Evolutionary conservation across 2,113 vertebrate species (phyloP).

Genomic region (Myiagra hebetior): DNA sequence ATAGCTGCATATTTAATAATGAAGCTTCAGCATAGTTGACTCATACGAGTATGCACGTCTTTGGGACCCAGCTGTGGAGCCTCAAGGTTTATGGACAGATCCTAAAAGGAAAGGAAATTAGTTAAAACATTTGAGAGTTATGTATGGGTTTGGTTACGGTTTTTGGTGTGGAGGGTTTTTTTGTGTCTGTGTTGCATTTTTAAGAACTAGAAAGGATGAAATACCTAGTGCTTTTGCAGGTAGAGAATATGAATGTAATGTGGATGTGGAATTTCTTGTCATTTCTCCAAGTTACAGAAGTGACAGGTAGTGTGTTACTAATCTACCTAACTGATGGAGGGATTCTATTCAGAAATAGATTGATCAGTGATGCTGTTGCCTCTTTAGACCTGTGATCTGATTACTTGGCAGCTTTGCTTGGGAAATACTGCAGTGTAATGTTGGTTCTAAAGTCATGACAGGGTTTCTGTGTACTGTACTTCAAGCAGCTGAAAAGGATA

Average conservation of each 20-base stretch:
- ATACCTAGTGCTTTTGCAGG: not conserved
- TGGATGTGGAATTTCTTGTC: not conserved
- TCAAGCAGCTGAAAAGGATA: not conserved
- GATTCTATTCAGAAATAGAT: not conserved
- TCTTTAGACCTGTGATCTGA: not conserved
- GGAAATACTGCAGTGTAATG: not conserved
- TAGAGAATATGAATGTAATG: not conserved
- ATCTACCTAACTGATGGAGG: not conserved
- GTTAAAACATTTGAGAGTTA: not conserved
- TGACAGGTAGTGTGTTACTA: not conserved
- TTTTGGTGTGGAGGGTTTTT: fast-evolving
- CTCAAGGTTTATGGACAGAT: not conserved
- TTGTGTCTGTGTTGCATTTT: not conserved
- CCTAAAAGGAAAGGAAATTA: not conserved
- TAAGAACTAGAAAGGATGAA: not conserved
- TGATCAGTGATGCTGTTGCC: not conserved
- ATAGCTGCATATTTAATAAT: not conserved
- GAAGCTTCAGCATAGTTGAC: not conserved
- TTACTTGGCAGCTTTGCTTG: not conserved
- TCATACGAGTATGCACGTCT: not conserved
- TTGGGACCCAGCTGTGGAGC: not conserved
- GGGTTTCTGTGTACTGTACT: not conserved
- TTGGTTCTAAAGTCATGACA: not conserved
- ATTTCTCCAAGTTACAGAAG: not conserved
- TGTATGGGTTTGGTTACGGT: not conserved